phyloP scores from a whole-genome alignment of 2,888 invertebrate species.

The Lycia hirtaria region DNA sequence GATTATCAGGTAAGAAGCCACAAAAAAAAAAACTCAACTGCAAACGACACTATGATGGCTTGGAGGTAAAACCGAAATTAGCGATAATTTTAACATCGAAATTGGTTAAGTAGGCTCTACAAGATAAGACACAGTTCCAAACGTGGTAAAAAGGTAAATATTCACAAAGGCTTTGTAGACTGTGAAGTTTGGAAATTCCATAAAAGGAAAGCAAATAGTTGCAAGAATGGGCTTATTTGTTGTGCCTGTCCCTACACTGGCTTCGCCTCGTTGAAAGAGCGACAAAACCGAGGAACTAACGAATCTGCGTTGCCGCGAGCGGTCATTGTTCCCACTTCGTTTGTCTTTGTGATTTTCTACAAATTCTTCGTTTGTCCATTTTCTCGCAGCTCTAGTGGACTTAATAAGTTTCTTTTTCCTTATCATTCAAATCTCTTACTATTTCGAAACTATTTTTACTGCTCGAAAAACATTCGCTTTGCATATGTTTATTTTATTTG shows the following conservation, averaged over 20 bases:
- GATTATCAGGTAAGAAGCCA: too few relatives aligned
- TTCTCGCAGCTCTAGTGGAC: slow-evolving; percentile 45
- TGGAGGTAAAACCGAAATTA: too few relatives aligned
- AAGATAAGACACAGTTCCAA: too few relatives aligned
- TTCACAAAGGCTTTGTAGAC: not conserved
- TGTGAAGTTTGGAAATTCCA: slow-evolving; percentile 38
- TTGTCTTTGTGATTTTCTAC: slow-evolving; percentile 60
- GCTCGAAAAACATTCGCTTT: too few relatives aligned
- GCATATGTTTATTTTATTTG: too few relatives aligned
- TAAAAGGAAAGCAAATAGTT: slow-evolving; percentile 42
- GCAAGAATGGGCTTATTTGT: slow-evolving; percentile 37
- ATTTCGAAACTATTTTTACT: slow-evolving; percentile 24
- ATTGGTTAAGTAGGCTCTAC: too few relatives aligned
- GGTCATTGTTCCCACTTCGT: slow-evolving; percentile 57
- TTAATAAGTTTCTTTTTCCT: slow-evolving; percentile 42
- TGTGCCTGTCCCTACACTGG: slow-evolving; percentile 26
- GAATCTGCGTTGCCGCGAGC: slow-evolving; percentile 46
- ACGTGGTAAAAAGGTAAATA: not conserved
- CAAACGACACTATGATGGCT: too few relatives aligned
- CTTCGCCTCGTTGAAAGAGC: slow-evolving; percentile 34
- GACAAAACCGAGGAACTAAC: slow-evolving; percentile 45
- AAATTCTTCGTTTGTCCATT: slow-evolving; percentile 51
- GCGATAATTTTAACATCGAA: too few relatives aligned
- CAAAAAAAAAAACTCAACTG: too few relatives aligned
- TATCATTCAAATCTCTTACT: not conserved